Base-by-base conservation (phyloP, 2,113 vertebrate genomes). In the Oreochromis aureus region DNA sequence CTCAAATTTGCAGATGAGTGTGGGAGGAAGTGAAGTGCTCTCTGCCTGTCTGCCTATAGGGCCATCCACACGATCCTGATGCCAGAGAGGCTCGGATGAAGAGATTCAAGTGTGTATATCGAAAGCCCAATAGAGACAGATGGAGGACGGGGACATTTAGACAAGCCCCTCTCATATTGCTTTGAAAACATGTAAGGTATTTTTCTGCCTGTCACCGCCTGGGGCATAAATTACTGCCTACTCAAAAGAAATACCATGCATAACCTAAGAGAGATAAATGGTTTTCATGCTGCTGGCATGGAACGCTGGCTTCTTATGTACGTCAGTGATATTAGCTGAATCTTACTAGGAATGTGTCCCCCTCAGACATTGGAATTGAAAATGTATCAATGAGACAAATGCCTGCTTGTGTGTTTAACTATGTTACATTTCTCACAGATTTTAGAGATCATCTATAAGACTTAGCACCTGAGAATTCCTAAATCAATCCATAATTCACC, bases 51-150 rank as follows among this genome's bases (percentile, higher is more conserved):
- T 91, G 86, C 84, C 82, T 91, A 90, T 88, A 66, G 81, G 89
- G 73, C 89, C 87, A 86, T 90, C 85, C 80, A 89, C 84, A 41
- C 46, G 69, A 89, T 44, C 51, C 86, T 18, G 63, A 61, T 83
- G 89, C 87, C 88, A 92, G 87, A 85, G 85, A 91, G 82, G 58
- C 80, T 83, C 15, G 6, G 82, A 87, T 89, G 80, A 93, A 89
- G 88, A 91, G 91, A 90, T 84, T 91, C 81, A 73, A 91, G 86
- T 88, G 83, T 84, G 88, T 81, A 69, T 90, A 89, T 89, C 63
- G 48, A 94, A 92, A 93, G 91, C 89, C 91, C 91, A 92, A 86
- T 84, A 85, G 89, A 94, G 91, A 94, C 91, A 83, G 92, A 94
- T 92, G 91, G 90, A 89, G 87, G 81, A 91, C 39, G 46, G 80